These are phyloP conservation scores for Andrena haemorrhoa DNA, from an alignment of 2,888 invertebrate genomes.

Conservation along the genomic window DNA sequence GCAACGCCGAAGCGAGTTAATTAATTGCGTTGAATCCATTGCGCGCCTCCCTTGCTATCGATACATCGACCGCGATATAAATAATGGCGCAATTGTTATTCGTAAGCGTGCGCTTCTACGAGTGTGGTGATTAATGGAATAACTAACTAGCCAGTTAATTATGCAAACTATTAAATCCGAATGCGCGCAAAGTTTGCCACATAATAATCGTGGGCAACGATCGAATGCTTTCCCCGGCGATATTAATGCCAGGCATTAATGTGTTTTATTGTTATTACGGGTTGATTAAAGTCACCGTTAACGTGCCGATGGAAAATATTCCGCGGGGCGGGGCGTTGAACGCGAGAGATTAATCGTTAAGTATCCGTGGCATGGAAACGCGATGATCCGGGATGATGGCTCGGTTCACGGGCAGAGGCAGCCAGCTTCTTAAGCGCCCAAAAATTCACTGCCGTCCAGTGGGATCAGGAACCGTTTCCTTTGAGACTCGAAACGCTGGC, in stretches of 20 bases:
- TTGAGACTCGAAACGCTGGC: conserved; percentile 55
- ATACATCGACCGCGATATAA: conserved; percentile 69
- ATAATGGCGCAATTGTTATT: conserved; percentile 72
- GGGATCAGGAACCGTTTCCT: conserved; percentile 44
- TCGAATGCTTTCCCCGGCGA: conserved; percentile 42
- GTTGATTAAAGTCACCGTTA: conserved; percentile 53
- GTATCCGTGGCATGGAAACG: too few species aligned
- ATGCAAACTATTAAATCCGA: conserved; percentile 74
- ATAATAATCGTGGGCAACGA: conserved; percentile 66
- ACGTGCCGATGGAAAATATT: conserved; percentile 22
- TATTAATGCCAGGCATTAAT: conserved; percentile 59
- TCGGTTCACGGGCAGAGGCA: background rate
- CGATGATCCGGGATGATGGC: background rate
- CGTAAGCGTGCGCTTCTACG: conserved; percentile 58
- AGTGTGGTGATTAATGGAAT: conserved; percentile 71
- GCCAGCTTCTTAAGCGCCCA: background rate
- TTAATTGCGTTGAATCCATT: conserved; percentile 71
- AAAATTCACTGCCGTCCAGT: background rate
- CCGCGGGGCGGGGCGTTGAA: background rate
- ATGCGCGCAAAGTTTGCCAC: conserved; percentile 68
- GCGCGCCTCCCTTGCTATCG: conserved; percentile 57
- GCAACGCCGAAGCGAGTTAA: conserved; percentile 59
- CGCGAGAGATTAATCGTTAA: background rate
- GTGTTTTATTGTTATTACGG: conserved; percentile 44
- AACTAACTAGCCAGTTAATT: conserved; percentile 71